Conservation (phyloP, 2,113 vertebrate genomes). For the Peromyscus leucopus region DNA sequence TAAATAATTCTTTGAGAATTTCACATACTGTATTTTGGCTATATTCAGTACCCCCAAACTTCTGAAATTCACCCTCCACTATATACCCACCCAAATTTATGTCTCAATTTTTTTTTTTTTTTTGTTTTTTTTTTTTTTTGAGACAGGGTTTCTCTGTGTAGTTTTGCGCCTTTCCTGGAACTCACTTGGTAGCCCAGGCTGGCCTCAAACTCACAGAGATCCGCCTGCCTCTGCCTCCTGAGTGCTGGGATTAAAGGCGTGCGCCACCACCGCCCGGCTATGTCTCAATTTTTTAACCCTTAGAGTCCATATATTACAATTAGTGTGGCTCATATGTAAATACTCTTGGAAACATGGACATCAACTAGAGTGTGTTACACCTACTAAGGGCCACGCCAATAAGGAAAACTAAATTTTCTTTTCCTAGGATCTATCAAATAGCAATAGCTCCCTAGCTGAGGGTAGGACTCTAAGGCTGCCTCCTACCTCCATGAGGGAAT, state of each 20-base stretch:
- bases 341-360: not conserved
- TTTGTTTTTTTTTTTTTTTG: too few species aligned
- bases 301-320: not conserved
- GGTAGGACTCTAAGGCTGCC: too few species aligned
- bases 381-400: not conserved
- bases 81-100: not conserved
- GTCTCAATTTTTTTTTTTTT: not conserved
- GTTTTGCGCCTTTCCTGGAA: too few species aligned
- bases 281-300: not conserved
- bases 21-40: not conserved
- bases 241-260: too few species aligned
- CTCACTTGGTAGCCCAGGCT: too few species aligned
- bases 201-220: too few species aligned
- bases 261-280: too few species aligned
- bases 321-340: not conserved
- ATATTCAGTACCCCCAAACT: not conserved
- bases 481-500: too few species aligned
- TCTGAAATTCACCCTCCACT: not conserved
- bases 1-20: not conserved
- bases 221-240: too few species aligned
- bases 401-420: not conserved
- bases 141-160: too few species aligned
- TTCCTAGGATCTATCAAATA: not conserved
- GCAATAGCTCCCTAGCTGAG: not conserved
- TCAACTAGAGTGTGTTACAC: not conserved